Conservation (phyloP, 1,140 invertebrate species). For the Drosophila nebulosa region DNA sequence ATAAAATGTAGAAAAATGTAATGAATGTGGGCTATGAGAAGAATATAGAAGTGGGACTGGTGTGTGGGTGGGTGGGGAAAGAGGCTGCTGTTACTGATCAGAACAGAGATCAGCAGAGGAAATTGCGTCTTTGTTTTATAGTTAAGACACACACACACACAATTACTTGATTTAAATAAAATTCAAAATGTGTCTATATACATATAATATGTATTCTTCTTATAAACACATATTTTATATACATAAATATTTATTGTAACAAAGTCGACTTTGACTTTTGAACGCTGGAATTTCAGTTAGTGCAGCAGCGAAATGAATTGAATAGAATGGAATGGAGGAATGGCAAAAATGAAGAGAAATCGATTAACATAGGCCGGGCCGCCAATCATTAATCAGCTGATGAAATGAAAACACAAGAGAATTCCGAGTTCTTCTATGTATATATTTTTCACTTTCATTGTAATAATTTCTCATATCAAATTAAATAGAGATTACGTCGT, state of each 20-base stretch:
- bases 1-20: neutral
- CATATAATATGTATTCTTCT: neutral
- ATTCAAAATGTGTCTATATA: neutral
- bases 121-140: constrained; percentile 51
- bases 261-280: neutral
- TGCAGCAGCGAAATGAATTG: neutral
- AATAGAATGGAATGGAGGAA: too few species aligned
- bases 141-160: constrained; percentile 8
- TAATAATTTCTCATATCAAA: neutral
- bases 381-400: neutral
- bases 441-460: neutral
- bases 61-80: too few species aligned
- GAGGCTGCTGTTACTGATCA: too few species aligned
- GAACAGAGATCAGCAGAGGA: neutral
- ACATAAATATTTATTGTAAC: neutral
- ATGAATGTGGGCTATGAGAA: too few species aligned
- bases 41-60: neutral
- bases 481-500: too few species aligned
- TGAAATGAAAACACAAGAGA: neutral
- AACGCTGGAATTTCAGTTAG: neutral
- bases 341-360: neutral
- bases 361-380: neutral
- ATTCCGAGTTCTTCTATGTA: too few species aligned
- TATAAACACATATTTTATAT: neutral
- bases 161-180: neutral